phyloP scores from a whole-genome alignment of 2,113 vertebrate genomes.

The Entelurus aequoreus region DNA sequence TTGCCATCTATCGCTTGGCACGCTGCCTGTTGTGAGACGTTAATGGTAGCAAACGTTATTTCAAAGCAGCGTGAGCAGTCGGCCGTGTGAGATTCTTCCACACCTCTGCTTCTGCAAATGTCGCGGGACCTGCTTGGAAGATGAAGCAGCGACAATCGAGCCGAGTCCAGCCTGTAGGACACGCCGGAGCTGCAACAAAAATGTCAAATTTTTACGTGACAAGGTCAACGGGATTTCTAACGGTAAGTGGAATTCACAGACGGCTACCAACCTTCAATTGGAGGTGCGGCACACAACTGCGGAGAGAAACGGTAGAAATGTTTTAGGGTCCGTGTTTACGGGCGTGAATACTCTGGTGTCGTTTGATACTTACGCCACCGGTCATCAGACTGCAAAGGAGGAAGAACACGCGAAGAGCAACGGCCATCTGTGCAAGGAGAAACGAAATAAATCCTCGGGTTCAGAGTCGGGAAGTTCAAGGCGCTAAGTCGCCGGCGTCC shows the following conservation, averaged over 20 bases:
- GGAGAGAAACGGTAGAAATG: no score
- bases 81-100: neutral
- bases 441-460: neutral
- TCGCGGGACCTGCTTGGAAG: accelerated
- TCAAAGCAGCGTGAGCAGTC: neutral
- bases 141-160: neutral
- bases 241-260: no score
- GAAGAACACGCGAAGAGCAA: neutral
- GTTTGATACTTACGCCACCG: neutral
- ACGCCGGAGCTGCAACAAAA: neutral
- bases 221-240: neutral
- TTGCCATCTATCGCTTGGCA: accelerated
- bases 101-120: neutral
- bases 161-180: neutral
- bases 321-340: neutral
- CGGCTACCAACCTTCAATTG: neutral
- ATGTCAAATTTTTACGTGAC: no score
- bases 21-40: no score
- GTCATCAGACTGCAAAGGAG: neutral
- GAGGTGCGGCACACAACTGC: neutral
- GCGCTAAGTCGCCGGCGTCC: neutral
- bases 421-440: slow-evolving; percentile 1
- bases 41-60: neutral
- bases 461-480: neutral
- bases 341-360: neutral